Evolutionary conservation across 2,888 invertebrate species (phyloP).

Genomic region (Sphaerolaimus hirsutus): DNA sequence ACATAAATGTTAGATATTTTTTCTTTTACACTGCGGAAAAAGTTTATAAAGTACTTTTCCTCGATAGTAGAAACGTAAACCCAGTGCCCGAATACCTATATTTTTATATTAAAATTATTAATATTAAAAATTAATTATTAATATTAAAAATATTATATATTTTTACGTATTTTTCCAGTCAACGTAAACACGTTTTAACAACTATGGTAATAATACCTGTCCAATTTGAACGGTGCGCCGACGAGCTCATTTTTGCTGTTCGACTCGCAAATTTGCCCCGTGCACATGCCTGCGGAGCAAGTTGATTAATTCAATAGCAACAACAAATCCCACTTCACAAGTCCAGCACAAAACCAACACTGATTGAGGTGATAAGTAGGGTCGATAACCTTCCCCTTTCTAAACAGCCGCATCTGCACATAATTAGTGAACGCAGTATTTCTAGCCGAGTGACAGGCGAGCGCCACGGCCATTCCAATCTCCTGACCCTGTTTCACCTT

Average conservation of each 20-base stretch:
- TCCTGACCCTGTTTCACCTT: conserved; percentile 15
- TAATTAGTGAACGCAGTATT: conserved; percentile 1
- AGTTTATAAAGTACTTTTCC: too few species aligned
- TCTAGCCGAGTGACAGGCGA: neutral
- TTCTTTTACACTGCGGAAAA: too few species aligned
- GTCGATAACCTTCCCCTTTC: conserved; percentile 17
- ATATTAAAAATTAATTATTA: too few species aligned
- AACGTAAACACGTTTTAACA: too few species aligned
- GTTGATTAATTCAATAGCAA: neutral
- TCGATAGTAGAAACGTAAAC: too few species aligned
- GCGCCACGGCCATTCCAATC: conserved; percentile 12
- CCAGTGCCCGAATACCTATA: too few species aligned
- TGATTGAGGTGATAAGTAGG: conserved; percentile 20
- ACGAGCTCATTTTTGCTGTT: conserved; percentile 16
- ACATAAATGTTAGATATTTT: too few species aligned
- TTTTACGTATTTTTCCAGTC: too few species aligned
- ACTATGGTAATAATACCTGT: too few species aligned
- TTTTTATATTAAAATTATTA: too few species aligned
- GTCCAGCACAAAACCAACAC: conserved; percentile 11
- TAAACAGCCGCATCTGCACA: conserved; percentile 9
- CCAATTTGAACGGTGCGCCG: conserved; percentile 17
- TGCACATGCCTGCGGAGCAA: conserved; percentile 22
- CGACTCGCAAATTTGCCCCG: conserved; percentile 23
- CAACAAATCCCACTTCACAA: neutral
- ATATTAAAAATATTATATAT: too few species aligned